Percentiles rank a stretch among this genome's conserved stretches.
These are phyloP conservation scores for Tetramorium parvispinum DNA, from an alignment of 1,140 invertebrate genomes.

Conservation along the genomic window DNA sequence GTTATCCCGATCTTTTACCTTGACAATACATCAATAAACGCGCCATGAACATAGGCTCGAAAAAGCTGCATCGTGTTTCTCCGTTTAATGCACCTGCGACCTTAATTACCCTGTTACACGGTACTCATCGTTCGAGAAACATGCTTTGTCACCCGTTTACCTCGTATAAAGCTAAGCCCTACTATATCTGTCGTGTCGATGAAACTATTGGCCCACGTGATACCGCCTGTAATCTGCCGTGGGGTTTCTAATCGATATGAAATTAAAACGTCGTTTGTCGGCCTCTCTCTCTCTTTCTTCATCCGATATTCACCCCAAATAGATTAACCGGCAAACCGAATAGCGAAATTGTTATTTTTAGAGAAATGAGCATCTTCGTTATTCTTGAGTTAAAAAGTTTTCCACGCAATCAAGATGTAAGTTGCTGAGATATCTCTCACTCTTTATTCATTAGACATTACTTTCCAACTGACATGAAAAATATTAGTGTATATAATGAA, in stretches of 20 bases:
- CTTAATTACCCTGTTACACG: conserved; percentile 66
- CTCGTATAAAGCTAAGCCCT: conserved; percentile 63
- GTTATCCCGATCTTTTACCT: conserved; percentile 58
- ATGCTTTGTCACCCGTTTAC: conserved; percentile 65
- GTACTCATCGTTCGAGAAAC: conserved; percentile 65
- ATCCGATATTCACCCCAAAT: conserved; percentile 47
- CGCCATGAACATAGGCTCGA: conserved; percentile 54
- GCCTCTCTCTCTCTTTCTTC: conserved; percentile 24
- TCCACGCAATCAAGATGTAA: not conserved
- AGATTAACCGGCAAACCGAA: conserved; percentile 31
- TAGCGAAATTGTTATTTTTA: conserved; percentile 30
- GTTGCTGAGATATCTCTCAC: too few species aligned
- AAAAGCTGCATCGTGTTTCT: conserved; percentile 63
- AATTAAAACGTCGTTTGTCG: conserved; percentile 67
- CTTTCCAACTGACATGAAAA: not conserved
- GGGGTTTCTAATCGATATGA: conserved; percentile 67
- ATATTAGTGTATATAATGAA: not conserved
- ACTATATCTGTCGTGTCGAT: conserved; percentile 65
- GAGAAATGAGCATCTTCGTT: not conserved
- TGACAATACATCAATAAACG: conserved; percentile 59
- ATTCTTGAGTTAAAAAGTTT: not conserved
- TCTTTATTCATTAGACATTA: not conserved
- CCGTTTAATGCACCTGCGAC: conserved; percentile 65
- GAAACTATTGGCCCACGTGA: conserved; percentile 66
- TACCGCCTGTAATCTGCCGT: conserved; percentile 60